Conservation (phyloP, 2,888 invertebrate species). For the Tinea semifulvella region DNA sequence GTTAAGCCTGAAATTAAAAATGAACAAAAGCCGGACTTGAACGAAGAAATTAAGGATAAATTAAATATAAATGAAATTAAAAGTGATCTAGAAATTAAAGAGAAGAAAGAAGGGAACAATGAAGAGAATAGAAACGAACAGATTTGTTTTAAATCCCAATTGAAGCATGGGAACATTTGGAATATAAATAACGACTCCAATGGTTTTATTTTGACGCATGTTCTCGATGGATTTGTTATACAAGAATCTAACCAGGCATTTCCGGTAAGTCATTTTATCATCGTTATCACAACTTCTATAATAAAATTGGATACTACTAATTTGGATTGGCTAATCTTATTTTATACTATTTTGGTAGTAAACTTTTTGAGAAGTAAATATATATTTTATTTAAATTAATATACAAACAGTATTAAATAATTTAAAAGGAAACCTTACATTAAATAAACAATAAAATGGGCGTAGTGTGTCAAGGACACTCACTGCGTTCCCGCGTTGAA, state of each 20-base stretch:
- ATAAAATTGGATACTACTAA: too few species aligned
- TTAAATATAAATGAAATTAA: neutral
- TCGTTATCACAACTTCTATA: too few species aligned
- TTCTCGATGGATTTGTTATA: slow-evolving; percentile 53
- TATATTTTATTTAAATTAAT: too few species aligned
- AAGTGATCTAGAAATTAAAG: neutral
- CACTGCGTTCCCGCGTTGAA: too few species aligned
- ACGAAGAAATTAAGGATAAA: neutral
- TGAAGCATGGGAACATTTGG: slow-evolving; percentile 8
- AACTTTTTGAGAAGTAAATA: too few species aligned
- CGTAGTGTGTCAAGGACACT: too few species aligned
- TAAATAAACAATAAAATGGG: too few species aligned
- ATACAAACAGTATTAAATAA: too few species aligned
- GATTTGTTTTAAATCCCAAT: slow-evolving; percentile 1
- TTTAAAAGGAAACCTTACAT: too few species aligned
- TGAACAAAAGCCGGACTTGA: too few species aligned
- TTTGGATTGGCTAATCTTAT: too few species aligned
- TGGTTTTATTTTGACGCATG: slow-evolving; percentile 39
- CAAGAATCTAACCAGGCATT: slow-evolving; percentile 58
- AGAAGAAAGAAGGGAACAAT: neutral
- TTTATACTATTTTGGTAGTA: too few species aligned
- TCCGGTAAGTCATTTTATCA: slow-evolving; percentile 51
- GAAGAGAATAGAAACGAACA: neutral
- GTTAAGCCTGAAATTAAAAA: neutral
- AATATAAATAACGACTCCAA: slow-evolving; percentile 5